Base-by-base conservation (phyloP, 2,888 invertebrate genomes). In the Apodemia zela region DNA sequence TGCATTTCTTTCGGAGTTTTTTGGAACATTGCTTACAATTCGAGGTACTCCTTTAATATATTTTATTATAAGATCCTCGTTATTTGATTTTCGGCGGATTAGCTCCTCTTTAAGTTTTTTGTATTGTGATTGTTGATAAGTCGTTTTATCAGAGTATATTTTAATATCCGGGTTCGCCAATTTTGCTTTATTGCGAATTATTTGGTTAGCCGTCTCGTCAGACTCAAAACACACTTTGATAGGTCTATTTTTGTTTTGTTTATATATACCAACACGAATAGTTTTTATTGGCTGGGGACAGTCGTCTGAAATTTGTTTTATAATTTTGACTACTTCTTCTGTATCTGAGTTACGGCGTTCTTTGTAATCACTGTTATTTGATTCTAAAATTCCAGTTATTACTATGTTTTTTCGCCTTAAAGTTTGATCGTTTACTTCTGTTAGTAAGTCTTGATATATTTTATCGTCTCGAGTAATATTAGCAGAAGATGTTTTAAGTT, bases 1-100 rank as follows among this genome's bases (percentile, higher is more conserved):
- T 60, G 3, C n/a, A 59, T 15, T 58, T n/a, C 11, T 57, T 25
- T 57, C 2, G n/a, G 13, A 35, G 18, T 35, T 17, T 17, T 59
- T 11, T 35, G 59, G 6, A 17, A 10, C 38, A 10, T 18, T 59
- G 18, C n/a, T 18, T 42, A 59, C 45, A 15, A 45, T 45, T 60
- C 10, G 35, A 35, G 62, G 45, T 0, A 33, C n/a, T 11, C 62
- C 45, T 15, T 42, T 62, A 8, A 58, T 58, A n/a, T 58, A 62
- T 58, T 62, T 45, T 13, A 62, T 59, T 7, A 21, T 42, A 29
- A 62, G 11, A 62, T 62, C 42, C 42, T 62, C 62, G 3, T 58
- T 57, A 58, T 62, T 62, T 29, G 42, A 4, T 33, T 15, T 42
- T n/a, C 62, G 62, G n/a, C 45, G 54, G 3, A 6, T 25, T 3